phyloP scores from a whole-genome alignment of 2,113 vertebrate species.

The Rhea americana region DNA sequence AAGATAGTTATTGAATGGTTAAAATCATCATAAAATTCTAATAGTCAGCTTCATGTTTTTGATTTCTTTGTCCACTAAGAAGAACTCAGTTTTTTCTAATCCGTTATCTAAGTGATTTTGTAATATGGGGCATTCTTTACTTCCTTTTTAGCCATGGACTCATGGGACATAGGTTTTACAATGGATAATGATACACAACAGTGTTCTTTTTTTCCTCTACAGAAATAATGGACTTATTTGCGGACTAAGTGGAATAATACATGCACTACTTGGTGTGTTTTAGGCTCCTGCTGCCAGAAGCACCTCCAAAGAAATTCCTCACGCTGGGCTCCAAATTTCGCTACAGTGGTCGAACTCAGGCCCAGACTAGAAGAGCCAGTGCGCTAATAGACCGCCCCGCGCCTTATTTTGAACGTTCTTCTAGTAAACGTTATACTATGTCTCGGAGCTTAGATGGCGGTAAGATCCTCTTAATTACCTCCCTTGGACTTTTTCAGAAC shows the following conservation, averaged over 20 bases:
- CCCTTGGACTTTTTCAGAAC: neutral
- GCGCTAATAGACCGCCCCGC: conserved; percentile 91
- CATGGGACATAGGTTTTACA: accelerated
- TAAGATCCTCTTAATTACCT: conserved; percentile 54
- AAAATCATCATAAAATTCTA: neutral
- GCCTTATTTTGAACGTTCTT: conserved; percentile 90
- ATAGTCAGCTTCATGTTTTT: neutral
- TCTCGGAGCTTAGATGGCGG: conserved; percentile 94
- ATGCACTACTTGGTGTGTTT: conserved; percentile 15
- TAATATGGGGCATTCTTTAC: neutral
- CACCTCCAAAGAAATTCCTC: conserved; percentile 95
- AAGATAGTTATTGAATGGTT: neutral
- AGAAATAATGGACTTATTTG: neutral
- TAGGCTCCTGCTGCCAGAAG: conserved; percentile 93
- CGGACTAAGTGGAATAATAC: neutral
- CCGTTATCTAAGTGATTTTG: neutral
- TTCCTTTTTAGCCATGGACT: neutral
- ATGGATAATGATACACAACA: neutral
- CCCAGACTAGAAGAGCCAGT: conserved; percentile 92
- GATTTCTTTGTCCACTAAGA: neutral
- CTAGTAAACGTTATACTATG: conserved; percentile 95
- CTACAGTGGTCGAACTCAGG: conserved; percentile 94
- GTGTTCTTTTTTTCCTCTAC: neutral
- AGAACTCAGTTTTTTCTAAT: neutral
- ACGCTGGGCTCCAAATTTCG: conserved; percentile 96